Evolutionary conservation across 1,140 invertebrate species (phyloP).

Genomic region (Drosophila lowei): DNA sequence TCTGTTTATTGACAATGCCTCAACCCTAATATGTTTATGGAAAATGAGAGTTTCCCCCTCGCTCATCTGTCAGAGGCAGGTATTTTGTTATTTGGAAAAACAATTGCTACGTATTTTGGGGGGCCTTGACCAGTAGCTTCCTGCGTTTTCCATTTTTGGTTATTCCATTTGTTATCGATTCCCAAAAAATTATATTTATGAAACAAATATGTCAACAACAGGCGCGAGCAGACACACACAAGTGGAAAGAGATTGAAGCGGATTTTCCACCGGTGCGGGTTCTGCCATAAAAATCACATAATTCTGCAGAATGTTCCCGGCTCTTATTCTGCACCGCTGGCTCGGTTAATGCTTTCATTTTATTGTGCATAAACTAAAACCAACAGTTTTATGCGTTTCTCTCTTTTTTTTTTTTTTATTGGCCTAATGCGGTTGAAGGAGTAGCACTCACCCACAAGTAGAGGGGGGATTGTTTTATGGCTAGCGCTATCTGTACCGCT

Average conservation of each 20-base stretch:
- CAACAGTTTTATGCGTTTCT: slow-evolving; percentile 62
- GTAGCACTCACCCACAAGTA: not conserved
- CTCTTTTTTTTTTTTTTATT: slow-evolving; percentile 39
- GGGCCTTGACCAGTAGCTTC: too few species aligned
- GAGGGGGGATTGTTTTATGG: slow-evolving; percentile 47
- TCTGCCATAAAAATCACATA: slow-evolving; percentile 62
- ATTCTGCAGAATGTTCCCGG: slow-evolving; percentile 25
- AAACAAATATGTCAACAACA: slow-evolving; percentile 47
- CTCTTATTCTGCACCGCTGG: slow-evolving; percentile 17
- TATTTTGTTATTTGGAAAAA: slow-evolving; percentile 46
- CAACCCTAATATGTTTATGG: slow-evolving; percentile 41
- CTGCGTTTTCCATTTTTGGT: not conserved
- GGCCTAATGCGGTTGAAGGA: slow-evolving; percentile 39
- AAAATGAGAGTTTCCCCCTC: slow-evolving; percentile 19
- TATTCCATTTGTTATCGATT: slow-evolving; percentile 49
- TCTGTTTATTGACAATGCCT: slow-evolving; percentile 6
- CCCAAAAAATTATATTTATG: slow-evolving; percentile 58
- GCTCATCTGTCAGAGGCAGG: slow-evolving; percentile 12
- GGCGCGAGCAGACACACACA: not conserved
- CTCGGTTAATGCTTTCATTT: slow-evolving; percentile 61
- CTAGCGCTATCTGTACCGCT: too few species aligned
- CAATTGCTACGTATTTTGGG: slow-evolving; percentile 31
- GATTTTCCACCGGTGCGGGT: slow-evolving; percentile 20
- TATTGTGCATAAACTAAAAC: slow-evolving; percentile 69
- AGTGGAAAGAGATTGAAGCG: slow-evolving; percentile 1